Evolutionary conservation across 2,888 invertebrate species (phyloP).

Genomic region (Cryptus viduatorius): DNA sequence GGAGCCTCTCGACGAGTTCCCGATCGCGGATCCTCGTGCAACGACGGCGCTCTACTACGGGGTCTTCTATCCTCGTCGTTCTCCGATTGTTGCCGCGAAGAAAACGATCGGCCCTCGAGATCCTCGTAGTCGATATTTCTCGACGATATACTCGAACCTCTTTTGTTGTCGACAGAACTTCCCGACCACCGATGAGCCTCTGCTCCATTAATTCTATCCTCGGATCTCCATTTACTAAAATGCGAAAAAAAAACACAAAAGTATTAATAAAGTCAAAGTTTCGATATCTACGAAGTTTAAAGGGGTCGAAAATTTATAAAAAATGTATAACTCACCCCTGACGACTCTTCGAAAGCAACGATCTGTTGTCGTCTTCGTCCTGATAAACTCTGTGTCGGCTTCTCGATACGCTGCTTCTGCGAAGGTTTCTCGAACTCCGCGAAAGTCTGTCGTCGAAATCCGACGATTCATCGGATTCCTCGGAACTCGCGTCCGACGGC

Average conservation of each 20-base stretch:
- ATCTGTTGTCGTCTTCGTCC: conserved; percentile 76
- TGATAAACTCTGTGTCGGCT: conserved; percentile 75
- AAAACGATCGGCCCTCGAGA: conserved; percentile 68
- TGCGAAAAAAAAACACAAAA: neutral
- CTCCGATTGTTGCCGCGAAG: conserved; percentile 69
- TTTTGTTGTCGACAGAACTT: conserved; percentile 71
- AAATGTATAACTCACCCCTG: conserved; percentile 75
- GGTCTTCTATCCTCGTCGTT: conserved; percentile 62
- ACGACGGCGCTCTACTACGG: conserved; percentile 54
- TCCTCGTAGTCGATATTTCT: conserved; percentile 75
- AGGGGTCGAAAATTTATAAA: neutral
- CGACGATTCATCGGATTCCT: conserved; percentile 88
- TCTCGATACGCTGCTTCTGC: conserved; percentile 80
- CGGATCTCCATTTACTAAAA: conserved; percentile 78
- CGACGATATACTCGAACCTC: conserved; percentile 71
- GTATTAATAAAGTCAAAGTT: neutral
- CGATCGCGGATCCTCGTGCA: conserved; percentile 69
- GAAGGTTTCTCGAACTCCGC: conserved; percentile 78
- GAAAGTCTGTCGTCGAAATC: conserved; percentile 86
- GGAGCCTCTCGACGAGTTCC: conserved; percentile 41
- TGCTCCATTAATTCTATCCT: conserved; percentile 77
- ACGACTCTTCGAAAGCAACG: conserved; percentile 73
- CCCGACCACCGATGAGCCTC: conserved; percentile 80
- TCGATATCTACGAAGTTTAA: neutral
- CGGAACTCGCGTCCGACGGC: conserved; percentile 83